Evolutionary conservation across 1,140 invertebrate genomes (phyloP), one percentile per base, ranked within the genome.

Genomic region (Calephelis virginiensis): DNA sequence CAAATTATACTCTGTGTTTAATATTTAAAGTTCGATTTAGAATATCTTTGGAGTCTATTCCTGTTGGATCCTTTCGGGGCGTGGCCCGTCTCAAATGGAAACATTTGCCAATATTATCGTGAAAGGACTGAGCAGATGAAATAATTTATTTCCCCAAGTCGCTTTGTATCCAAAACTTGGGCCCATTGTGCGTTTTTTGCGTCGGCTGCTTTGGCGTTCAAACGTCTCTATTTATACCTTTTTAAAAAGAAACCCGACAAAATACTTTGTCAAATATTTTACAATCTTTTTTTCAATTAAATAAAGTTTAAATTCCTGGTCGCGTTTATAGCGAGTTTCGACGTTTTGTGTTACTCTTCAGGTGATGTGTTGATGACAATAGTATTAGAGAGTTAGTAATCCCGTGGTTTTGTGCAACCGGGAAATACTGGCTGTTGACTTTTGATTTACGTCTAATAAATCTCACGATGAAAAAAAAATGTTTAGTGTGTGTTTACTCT

Each of bases 51-150:
- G 48, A 43, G 40, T 47, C 77, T 79, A 80, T 77, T 80, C 75
- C 53, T 69, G 69, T 78, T 71, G 67, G 77, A 77, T 77, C 78
- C 76, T 72, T 75, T 65, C 75, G 73, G 85, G 88, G 88, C 88
- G 88, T 90, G 88, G 88, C 78, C 72, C 75, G 83, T 83, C 73
- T 82, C 84, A 80, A 88, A 90, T 90, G 84, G 88, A 90, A 90
- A 90, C 88, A 90, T 90, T 90, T 90, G 88, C 88, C 82, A 90
- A 90, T 89, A 90, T 90, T 90, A 90, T 89, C 83, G 81, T 90
- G 88, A 90, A 90, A 89, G 86, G 88, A 83, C 80, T 85, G 83
- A 89, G 79, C 88, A 89, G 85, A 88, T 89, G 88, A 91, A 91
- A 91, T 91, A 89, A 91, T 91, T 91, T 91, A 91, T 91, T 86